These are phyloP conservation scores for Portevinia maculata DNA, from an alignment of 2,888 invertebrate genomes.

Conservation along the genomic window DNA sequence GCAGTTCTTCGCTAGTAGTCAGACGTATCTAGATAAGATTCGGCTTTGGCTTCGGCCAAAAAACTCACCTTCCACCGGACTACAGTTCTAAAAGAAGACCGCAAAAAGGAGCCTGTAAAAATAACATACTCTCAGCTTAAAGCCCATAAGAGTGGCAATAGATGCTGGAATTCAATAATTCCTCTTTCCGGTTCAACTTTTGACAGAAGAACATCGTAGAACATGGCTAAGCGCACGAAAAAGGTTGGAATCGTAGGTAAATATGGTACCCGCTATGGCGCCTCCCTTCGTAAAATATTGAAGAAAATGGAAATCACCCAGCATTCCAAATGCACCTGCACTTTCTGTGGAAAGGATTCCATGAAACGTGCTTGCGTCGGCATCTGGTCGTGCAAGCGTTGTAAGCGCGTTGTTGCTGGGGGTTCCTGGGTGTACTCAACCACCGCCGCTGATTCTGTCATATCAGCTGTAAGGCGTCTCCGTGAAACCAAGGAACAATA, in stretches of 20 bases:
- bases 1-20: no score
- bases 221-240: constrained; percentile 97
- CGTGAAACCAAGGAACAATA: constrained; percentile 88
- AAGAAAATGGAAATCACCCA: constrained; percentile 99
- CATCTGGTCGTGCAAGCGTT: constrained; percentile 99
- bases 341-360: constrained; percentile 99
- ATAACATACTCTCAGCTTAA: no score
- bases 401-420: constrained; percentile 98
- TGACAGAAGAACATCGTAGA: constrained; percentile 81
- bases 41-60: no score
- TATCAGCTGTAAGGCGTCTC: constrained; percentile 98
- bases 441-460: constrained; percentile 98
- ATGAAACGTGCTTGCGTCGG: constrained; percentile 98
- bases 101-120: no score
- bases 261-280: constrained; percentile 99
- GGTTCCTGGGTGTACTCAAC: constrained; percentile 99
- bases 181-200: constrained; percentile 82
- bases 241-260: constrained; percentile 99
- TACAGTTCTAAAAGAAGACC: no score
- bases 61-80: no score
- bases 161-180: background rate
- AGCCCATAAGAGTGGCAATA: background rate
- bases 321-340: constrained; percentile 99
- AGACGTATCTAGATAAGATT: no score
- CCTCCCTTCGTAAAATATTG: constrained; percentile 99